A percentile compares a stretch with the other conserved stretches of the same genome.
These are phyloP conservation scores for Psilanteris sp. DNA, from an alignment of 1,140 invertebrate species.

Conservation along the genomic window DNA sequence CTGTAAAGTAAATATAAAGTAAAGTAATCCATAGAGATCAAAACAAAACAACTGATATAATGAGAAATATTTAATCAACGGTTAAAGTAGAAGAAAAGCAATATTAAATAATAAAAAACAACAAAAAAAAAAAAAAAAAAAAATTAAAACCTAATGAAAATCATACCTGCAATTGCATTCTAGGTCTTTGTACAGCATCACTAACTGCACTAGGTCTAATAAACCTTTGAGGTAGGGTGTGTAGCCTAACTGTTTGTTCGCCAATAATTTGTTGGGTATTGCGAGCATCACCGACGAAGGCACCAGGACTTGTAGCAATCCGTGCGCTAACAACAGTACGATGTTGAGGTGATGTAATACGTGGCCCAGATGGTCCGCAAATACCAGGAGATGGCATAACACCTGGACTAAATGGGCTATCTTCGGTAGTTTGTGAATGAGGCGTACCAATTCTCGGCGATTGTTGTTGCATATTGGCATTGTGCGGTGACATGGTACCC, in stretches of 20 bases:
- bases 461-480: conserved; percentile 79
- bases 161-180: conserved; percentile 70
- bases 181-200: conserved; percentile 72
- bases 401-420: conserved; percentile 81
- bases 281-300: conserved; percentile 76
- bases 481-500: conserved; percentile 80
- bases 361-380: conserved; percentile 75
- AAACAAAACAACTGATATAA: too few relatives aligned
- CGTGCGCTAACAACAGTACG: conserved; percentile 74
- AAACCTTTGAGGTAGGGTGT: conserved; percentile 72
- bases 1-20: too few relatives aligned
- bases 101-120: too few relatives aligned
- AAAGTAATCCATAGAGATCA: too few relatives aligned
- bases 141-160: too few relatives aligned
- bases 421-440: conserved; percentile 81
- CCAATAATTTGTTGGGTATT: conserved; percentile 73
- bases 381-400: conserved; percentile 74
- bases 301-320: conserved; percentile 80
- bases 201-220: conserved; percentile 71
- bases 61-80: too few relatives aligned
- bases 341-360: conserved; percentile 83
- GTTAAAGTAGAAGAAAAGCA: too few relatives aligned
- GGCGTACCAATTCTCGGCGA: conserved; percentile 83
- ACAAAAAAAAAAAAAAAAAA: too few relatives aligned
- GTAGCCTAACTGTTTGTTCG: conserved; percentile 70